Evolutionary conservation across 2,888 invertebrate species (phyloP).

Genomic region (Pristionchus entomophagus): DNA sequence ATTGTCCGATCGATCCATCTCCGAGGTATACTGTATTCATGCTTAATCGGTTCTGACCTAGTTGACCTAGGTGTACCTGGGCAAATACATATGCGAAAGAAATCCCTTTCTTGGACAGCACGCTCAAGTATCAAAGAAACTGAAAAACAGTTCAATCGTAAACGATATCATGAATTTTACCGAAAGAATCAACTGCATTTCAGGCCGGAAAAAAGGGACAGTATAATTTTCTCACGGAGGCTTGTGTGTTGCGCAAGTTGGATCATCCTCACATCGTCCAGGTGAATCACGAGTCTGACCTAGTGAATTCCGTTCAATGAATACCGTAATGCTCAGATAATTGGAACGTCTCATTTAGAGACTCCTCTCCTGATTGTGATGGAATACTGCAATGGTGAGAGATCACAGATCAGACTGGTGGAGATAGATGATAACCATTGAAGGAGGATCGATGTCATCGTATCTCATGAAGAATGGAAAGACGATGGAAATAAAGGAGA

Average conservation of each 20-base stretch:
- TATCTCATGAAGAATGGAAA: slow-evolving; percentile 63
- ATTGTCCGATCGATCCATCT: too few relatives aligned
- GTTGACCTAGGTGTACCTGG: too few relatives aligned
- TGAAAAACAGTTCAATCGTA: too few relatives aligned
- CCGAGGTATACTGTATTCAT: too few relatives aligned
- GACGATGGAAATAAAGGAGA: slow-evolving; percentile 53
- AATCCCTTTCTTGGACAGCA: too few relatives aligned
- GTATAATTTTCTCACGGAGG: slow-evolving; percentile 67
- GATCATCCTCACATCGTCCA: slow-evolving; percentile 68
- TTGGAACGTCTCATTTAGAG: slow-evolving; percentile 68
- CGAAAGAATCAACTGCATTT: too few relatives aligned
- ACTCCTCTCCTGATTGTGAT: slow-evolving; percentile 71
- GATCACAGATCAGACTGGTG: background rate
- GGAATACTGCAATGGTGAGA: slow-evolving; percentile 52
- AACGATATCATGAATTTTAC: too few relatives aligned
- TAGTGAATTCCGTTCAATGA: too few relatives aligned
- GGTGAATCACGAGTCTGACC: slow-evolving; percentile 16
- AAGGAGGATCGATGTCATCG: slow-evolving; percentile 60
- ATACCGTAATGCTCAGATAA: background rate
- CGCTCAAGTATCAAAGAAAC: too few relatives aligned
- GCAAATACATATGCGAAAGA: too few relatives aligned
- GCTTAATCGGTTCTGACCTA: too few relatives aligned
- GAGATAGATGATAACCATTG: background rate
- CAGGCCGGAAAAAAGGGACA: slow-evolving; percentile 60
- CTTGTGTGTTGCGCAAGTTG: slow-evolving; percentile 70